These are phyloP conservation scores for Aptenodytes patagonicus DNA, from an alignment of 2,113 vertebrate species.

Conservation along the genomic window DNA sequence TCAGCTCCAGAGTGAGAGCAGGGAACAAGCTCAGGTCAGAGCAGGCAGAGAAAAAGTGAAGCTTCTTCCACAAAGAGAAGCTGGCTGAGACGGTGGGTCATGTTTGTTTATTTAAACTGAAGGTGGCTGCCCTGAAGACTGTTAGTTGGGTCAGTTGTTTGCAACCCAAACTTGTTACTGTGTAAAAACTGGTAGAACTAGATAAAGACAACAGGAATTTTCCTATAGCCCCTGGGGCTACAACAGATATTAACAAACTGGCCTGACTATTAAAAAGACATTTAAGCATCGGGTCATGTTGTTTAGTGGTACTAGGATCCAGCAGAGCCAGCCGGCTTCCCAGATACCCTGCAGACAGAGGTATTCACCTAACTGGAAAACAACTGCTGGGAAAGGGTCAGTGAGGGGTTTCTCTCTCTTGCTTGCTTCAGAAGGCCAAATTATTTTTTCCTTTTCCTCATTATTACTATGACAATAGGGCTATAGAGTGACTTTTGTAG, in stretches of 20 bases:
- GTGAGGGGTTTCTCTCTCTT: not conserved
- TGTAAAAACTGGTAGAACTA: slow-evolving; percentile 72
- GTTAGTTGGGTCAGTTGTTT: slow-evolving; percentile 58
- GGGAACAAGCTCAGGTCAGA: not conserved
- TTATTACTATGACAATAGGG: not conserved
- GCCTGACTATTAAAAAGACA: not conserved
- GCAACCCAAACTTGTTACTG: slow-evolving; percentile 51
- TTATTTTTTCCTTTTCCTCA: not conserved
- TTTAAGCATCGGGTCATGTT: not conserved
- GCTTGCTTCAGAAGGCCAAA: not conserved
- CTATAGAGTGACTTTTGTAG: not conserved
- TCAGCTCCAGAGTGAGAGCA: not conserved
- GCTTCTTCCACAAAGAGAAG: not conserved
- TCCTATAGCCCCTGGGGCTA: slow-evolving; percentile 63
- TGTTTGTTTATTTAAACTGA: slow-evolving; percentile 39
- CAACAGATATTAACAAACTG: slow-evolving; percentile 45
- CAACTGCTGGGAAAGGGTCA: slow-evolving; percentile 6
- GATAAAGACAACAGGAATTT: slow-evolving; percentile 62
- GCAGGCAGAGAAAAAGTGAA: not conserved
- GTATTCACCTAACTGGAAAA: not conserved
- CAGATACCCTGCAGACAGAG: not conserved
- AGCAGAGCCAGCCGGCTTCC: not conserved
- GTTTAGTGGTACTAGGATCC: not conserved
- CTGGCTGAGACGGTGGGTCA: not conserved
- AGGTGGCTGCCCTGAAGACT: slow-evolving; percentile 31